Base-by-base conservation (phyloP, 2,888 invertebrate genomes). In the Himalopsyche tibetana region DNA sequence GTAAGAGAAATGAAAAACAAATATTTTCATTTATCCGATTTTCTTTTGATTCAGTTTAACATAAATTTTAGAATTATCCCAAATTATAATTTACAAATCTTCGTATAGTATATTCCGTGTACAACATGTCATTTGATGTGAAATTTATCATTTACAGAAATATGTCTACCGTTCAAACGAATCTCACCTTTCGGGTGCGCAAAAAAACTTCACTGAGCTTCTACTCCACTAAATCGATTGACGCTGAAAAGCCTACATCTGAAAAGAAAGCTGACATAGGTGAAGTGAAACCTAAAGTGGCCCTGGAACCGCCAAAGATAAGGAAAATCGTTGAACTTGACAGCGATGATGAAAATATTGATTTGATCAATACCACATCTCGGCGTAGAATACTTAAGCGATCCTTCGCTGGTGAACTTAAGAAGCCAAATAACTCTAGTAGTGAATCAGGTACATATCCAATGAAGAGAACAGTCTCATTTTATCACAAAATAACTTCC, bases 131-230 rank as follows among this genome's bases (percentile, higher is more conserved):
- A 51, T 9, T 11, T 45, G 45, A 45, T 51, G 51, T 51, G 51
- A 51, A 15, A 51, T 51, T 51, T 51, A 0, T 51, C 4, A 5
- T 51, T 74, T 74, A 2, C 74, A 74, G 74, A 74, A 74, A 92
- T 92, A 93, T 93, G 93, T 91, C 93, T 84, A 90, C 91, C 45
- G 89, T 92, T 19, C 94, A 94, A 90, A 91, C 92, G 55, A 92
- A 91, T 2, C 92, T 94, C 86, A 91, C 93, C 11, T 94, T 94
- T 89, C 92, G 91, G 89, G 90, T 92, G 42, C 91, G 93, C 15
- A 94, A 94, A 89, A 93, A 91, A 87, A 90, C 91, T 5, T 89
- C 90, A 88, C 86, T 89, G 82, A 83, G 55, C 12, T 88, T 88
- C 74, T 88, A 88, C 80, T 74, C 87, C 0, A 42, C 83, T 2